phyloP scores from a whole-genome alignment of 1,140 invertebrate genomes.

The Drosophila prosaltans region DNA sequence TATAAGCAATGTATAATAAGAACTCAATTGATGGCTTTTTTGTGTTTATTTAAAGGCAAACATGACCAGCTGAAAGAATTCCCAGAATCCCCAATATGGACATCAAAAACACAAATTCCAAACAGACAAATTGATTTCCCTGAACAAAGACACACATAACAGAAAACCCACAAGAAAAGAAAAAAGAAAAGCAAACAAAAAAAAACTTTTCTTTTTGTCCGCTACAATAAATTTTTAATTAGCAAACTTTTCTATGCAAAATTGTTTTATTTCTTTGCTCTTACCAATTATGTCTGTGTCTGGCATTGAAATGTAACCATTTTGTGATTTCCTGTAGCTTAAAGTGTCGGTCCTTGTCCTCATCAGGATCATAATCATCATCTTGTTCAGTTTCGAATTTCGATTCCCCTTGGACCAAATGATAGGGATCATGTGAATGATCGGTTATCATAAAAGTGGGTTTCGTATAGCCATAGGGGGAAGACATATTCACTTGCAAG shows the following conservation, averaged over 20 bases:
- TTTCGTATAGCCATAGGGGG: constrained; percentile 56
- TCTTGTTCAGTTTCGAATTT: constrained; percentile 12
- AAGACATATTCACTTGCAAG: constrained; percentile 45
- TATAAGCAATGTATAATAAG: constrained; percentile 2
- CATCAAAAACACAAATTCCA: constrained; percentile 15
- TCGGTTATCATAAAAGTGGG: constrained; percentile 74
- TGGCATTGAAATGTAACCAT: constrained; percentile 65
- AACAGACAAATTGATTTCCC: constrained; percentile 31
- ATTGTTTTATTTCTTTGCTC: constrained; percentile 11
- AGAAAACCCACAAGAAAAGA: constrained; percentile 27
- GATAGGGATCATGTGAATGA: constrained; percentile 62
- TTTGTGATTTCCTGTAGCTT: constrained; percentile 70
- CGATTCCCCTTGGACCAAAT: constrained; percentile 36
- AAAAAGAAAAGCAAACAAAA: constrained; percentile 16
- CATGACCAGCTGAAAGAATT: constrained; percentile 40
- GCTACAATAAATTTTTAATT: background rate
- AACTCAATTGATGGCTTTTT: constrained; percentile 32
- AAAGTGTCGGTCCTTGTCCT: constrained; percentile 59
- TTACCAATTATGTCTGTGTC: constrained; percentile 57
- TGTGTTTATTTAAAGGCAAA: constrained; percentile 6
- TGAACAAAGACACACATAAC: constrained; percentile 19
- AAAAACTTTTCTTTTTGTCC: constrained; percentile 4
- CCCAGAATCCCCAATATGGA: constrained; percentile 26
- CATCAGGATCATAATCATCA: constrained; percentile 48
- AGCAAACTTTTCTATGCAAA: constrained; percentile 1